Evolutionary conservation across 2,888 invertebrate species (phyloP), one percentile per base, ranked within the genome.

Genomic region (Oligia strigilis): DNA sequence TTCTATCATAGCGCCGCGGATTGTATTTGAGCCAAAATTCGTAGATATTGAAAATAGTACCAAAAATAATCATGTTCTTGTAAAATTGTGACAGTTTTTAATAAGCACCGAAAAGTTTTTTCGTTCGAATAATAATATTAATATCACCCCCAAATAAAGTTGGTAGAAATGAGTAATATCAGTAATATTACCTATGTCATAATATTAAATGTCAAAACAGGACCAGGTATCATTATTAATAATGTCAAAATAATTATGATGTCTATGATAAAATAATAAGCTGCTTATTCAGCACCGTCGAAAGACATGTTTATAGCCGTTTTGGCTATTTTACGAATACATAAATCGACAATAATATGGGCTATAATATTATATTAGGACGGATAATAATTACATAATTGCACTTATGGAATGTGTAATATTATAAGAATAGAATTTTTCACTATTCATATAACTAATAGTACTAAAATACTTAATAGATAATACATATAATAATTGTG

Each of bases 401-500:
- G 93, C 93, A 93, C 93, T 93, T 92, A 84, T 84, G 93, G 93
- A 92, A 92, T 92, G 92, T 93, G 78, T 82, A 43, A 23, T 81
- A 80, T 81, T 78, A 74, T 81, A 75, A 79, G 78, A 64, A 65
- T 77, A 69, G 5, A n/a, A 4, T 70, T 85, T 82, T 83, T 81
- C 62, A 81, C 69, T 77, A 81, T 83, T 83, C 36, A 83, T 84
- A 86, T 36, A 78, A 49, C 64, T 83, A 81, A 72, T 72, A 77
- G 78, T 85, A 81, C 77, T 84, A 83, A 83, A 79, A 84, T 89
- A 88, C 77, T 84, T 85, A 87, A 80, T 29, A 29, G 29, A 29
- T 82, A 75, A 83, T 82, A 85, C 65, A 86, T 72, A 78, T 69
- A 76, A 73, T 84, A 86, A 70, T 78, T 69, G 69, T 65, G 65